Percentiles rank a stretch among this genome's conserved stretches.
Conservation (phyloP, 2,797 vertebrate genomes). For the Enteromius mattozi region DNA sequence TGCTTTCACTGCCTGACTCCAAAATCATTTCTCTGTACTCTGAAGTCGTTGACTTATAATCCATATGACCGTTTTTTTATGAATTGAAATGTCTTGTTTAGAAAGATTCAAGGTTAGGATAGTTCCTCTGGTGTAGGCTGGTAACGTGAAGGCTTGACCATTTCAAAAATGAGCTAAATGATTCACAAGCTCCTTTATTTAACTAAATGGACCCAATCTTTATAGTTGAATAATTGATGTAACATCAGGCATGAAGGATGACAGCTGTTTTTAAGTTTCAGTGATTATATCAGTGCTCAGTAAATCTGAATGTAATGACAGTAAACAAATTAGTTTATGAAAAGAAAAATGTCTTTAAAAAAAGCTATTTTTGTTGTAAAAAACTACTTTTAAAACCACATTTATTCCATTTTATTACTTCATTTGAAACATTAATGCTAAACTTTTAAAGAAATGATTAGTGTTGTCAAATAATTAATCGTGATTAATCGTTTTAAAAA, state of each 20-base stretch:
- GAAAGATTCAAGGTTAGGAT: background rate
- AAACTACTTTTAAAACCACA: background rate
- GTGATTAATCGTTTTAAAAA: too few relatives aligned
- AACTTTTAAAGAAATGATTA: background rate
- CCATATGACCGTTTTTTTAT: background rate
- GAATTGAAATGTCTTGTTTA: constrained; percentile 17
- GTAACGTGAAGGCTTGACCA: background rate
- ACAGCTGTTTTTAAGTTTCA: background rate
- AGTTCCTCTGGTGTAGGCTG: background rate
- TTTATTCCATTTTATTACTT: background rate
- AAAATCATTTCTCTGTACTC: constrained; percentile 17
- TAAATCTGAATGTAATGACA: background rate
- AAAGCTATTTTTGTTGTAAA: background rate
- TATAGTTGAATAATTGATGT: background rate
- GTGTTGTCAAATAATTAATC: too few relatives aligned
- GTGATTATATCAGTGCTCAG: background rate
- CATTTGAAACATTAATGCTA: background rate
- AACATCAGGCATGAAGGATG: background rate
- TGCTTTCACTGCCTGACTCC: constrained; percentile 2
- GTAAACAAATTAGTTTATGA: background rate
- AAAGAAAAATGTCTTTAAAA: background rate
- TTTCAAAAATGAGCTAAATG: background rate
- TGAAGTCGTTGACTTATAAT: background rate
- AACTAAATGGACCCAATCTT: background rate
- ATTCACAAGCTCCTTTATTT: background rate